A percentile compares a stretch with the other conserved stretches of the same genome.
Conservation (phyloP, 2,888 invertebrate genomes). For the Magallana nippona region DNA sequence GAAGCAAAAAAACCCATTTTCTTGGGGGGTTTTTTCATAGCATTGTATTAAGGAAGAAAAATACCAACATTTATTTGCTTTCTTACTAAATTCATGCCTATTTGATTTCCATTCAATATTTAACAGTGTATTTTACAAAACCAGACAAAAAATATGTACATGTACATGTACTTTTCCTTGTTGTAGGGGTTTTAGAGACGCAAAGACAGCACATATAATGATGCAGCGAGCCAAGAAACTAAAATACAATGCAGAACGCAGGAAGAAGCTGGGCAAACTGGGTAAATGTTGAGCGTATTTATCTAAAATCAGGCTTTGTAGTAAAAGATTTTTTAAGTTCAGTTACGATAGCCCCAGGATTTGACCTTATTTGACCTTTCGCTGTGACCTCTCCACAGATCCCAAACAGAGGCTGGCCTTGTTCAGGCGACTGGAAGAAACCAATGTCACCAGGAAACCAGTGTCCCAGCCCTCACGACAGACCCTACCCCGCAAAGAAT, state of each 20-base stretch:
- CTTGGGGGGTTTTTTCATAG: too few species aligned
- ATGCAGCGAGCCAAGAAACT: constrained; percentile 78
- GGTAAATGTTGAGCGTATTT: constrained; percentile 58
- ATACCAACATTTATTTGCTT: too few species aligned
- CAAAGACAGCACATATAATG: constrained; percentile 76
- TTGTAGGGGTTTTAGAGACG: constrained; percentile 77
- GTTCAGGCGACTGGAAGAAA: constrained; percentile 73
- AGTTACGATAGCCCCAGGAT: neutral
- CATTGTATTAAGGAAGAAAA: too few species aligned
- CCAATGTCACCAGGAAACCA: constrained; percentile 58
- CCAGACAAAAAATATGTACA: neutral
- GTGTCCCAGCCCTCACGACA: constrained; percentile 66
- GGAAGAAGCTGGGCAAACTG: constrained; percentile 75
- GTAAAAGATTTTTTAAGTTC: too few species aligned
- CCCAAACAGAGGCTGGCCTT: constrained; percentile 74
- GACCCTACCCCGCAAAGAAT: constrained; percentile 74
- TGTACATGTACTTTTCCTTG: constrained; percentile 30
- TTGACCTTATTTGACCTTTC: neutral
- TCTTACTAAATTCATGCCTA: too few species aligned
- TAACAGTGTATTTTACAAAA: too few species aligned
- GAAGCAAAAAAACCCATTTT: too few species aligned
- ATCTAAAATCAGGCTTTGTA: too few species aligned
- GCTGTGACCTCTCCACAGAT: constrained; percentile 62
- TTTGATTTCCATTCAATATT: too few species aligned
- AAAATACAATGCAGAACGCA: constrained; percentile 76